Conservation (phyloP, 2,797 vertebrate species). For the Acridotheres tristis region DNA sequence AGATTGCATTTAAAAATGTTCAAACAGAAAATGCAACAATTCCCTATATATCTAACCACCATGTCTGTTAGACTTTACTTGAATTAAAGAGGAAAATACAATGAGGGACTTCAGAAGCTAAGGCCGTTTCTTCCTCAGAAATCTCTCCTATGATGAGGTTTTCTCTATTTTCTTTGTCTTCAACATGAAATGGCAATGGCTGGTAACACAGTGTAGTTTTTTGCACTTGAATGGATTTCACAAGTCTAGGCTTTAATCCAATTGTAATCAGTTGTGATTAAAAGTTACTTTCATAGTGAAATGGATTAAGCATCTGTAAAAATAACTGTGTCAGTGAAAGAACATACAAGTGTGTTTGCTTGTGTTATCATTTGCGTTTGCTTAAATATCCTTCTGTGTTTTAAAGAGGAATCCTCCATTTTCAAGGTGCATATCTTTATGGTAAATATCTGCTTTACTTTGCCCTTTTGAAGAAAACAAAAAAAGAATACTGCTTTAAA, state of each 20-base stretch:
- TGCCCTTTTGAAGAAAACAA: not conserved
- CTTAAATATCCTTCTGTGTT: not conserved
- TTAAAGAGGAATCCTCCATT: not conserved
- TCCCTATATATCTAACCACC: not conserved
- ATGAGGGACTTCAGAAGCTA: not conserved
- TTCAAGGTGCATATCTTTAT: not conserved
- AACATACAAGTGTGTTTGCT: not conserved
- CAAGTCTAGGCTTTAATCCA: not conserved
- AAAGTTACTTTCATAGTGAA: not conserved
- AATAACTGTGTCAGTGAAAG: not conserved
- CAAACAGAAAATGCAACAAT: not conserved
- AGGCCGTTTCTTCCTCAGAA: not conserved
- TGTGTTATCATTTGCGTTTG: not conserved
- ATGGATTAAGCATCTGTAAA: not conserved
- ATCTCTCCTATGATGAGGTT: not conserved
- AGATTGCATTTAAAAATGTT: not conserved
- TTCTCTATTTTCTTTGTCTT: not conserved
- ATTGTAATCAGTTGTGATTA: not conserved
- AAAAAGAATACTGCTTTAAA: not conserved
- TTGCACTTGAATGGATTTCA: not conserved
- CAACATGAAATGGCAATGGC: not conserved
- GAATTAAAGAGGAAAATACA: not conserved
- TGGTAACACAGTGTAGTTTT: not conserved
- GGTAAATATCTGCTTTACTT: not conserved
- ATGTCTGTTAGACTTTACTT: not conserved